These are phyloP conservation scores for Diploptera punctata DNA, from an alignment of 2,888 invertebrate genomes.

Conservation along the genomic window DNA sequence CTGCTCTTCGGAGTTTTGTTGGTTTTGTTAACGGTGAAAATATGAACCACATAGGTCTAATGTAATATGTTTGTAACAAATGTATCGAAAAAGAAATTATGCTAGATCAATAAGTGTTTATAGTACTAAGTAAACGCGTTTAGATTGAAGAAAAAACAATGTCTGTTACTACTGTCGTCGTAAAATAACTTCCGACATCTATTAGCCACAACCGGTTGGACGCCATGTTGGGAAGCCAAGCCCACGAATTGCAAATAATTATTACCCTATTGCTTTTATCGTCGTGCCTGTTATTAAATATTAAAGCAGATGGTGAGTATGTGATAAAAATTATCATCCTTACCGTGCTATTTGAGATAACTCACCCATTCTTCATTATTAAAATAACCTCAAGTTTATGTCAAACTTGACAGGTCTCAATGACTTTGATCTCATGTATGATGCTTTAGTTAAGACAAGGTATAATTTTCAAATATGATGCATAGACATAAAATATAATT, in stretches of 20 bases:
- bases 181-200: background rate
- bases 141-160: background rate
- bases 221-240: constrained; percentile 53
- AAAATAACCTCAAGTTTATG: background rate
- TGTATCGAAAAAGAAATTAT: background rate
- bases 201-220: constrained; percentile 42
- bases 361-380: too few relatives aligned
- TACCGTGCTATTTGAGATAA: background rate
- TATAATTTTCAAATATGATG: too few relatives aligned
- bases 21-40: background rate
- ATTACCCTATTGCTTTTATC: constrained; percentile 48
- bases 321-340: background rate
- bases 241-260: constrained; percentile 50
- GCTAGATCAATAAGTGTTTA: background rate
- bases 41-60: background rate
- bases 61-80: background rate
- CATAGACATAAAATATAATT: too few relatives aligned
- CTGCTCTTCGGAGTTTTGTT: background rate
- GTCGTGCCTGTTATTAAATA: constrained; percentile 46
- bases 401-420: constrained; percentile 7
- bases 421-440: too few relatives aligned
- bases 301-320: constrained; percentile 48
- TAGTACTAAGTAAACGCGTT: background rate
- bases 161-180: background rate
- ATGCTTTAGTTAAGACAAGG: too few relatives aligned